Evolutionary conservation across 2,113 vertebrate genomes (phyloP).

Genomic region (Terrapene triunguis): DNA sequence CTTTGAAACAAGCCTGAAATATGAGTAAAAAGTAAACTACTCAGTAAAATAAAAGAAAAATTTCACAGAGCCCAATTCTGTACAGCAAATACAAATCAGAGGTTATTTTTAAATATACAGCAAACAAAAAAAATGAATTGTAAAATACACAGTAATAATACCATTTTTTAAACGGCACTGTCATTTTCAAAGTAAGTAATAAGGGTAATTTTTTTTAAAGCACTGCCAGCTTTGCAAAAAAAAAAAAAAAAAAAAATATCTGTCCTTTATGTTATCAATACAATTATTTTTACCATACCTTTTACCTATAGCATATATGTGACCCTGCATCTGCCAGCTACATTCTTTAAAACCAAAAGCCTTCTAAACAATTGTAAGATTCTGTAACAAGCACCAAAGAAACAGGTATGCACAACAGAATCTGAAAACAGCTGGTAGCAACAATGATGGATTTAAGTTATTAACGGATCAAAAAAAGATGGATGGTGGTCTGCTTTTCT

Average conservation of each 20-base stretch:
- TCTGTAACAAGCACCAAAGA: slow-evolving; percentile 62
- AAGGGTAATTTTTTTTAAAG: slow-evolving; percentile 28
- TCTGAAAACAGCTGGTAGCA: slow-evolving; percentile 79
- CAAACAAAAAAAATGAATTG: background rate
- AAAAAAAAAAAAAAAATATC: background rate
- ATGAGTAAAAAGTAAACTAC: background rate
- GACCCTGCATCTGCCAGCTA: slow-evolving; percentile 28
- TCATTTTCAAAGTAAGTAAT: slow-evolving; percentile 21
- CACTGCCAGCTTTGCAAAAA: background rate
- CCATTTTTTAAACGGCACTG: background rate
- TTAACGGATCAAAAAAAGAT: slow-evolving; percentile 99
- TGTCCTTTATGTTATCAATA: slow-evolving; percentile 26
- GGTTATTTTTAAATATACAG: slow-evolving; percentile 10
- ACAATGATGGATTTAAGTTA: slow-evolving; percentile 99
- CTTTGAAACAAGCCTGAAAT: slow-evolving; percentile 9
- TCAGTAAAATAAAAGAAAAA: background rate
- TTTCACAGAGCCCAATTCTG: background rate
- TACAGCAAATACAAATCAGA: background rate
- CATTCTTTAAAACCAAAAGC: slow-evolving; percentile 50
- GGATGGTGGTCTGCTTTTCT: slow-evolving; percentile 93
- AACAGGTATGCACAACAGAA: slow-evolving; percentile 80
- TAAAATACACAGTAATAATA: background rate
- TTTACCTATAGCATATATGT: background rate
- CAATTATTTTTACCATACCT: slow-evolving; percentile 41
- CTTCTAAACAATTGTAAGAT: slow-evolving; percentile 46